Conservation (phyloP, 1,140 invertebrate species). For the Rhagoletis pomonella region DNA sequence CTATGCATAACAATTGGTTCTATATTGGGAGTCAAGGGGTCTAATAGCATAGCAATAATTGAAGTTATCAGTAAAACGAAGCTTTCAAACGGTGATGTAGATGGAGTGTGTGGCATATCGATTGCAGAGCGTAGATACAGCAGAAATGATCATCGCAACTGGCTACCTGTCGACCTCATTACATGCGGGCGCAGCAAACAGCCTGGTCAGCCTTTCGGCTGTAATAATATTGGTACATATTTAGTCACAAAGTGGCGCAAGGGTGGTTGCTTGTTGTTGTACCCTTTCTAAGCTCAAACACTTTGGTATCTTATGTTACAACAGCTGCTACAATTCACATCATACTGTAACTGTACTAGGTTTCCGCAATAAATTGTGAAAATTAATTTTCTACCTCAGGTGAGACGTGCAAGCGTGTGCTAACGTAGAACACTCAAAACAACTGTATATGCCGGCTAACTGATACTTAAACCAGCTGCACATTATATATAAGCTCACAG, state of each 20-base stretch:
- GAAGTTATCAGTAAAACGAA: not conserved
- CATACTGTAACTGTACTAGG: not conserved
- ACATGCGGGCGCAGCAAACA: not conserved
- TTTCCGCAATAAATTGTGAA: constrained; percentile 32
- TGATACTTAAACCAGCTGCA: not conserved
- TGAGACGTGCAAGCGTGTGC: constrained; percentile 9
- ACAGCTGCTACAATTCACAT: constrained; percentile 40
- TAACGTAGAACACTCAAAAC: not conserved
- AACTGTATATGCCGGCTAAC: constrained; percentile 35
- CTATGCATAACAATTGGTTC: too few species aligned
- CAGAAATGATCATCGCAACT: not conserved
- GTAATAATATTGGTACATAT: too few species aligned
- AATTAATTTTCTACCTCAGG: constrained; percentile 47
- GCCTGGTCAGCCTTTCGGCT: not conserved
- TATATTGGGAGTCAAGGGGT: too few species aligned
- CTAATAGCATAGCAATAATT: too few species aligned
- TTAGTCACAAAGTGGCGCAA: not conserved
- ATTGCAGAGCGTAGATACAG: not conserved
- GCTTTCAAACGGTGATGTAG: constrained; percentile 29
- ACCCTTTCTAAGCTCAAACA: not conserved
- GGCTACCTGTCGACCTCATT: constrained; percentile 36
- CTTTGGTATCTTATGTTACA: not conserved
- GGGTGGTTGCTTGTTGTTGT: not conserved
- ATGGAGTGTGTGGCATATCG: constrained; percentile 27
- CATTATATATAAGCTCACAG: not conserved